These are phyloP conservation scores for Albula glossodonta DNA, from an alignment of 2,113 vertebrate species.

Conservation along the genomic window DNA sequence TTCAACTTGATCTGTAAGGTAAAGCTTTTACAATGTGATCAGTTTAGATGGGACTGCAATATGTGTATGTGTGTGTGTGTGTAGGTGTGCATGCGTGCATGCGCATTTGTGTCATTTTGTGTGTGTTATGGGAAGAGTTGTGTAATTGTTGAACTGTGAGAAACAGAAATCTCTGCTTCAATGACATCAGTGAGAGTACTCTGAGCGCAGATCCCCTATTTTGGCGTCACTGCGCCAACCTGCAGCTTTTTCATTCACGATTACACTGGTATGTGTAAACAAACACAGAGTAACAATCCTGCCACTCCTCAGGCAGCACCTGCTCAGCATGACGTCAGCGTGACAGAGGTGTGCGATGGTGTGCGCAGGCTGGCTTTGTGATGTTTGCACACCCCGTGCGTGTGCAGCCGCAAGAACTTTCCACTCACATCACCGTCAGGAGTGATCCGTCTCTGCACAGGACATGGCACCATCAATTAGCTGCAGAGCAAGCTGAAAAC, in stretches of 20 bases:
- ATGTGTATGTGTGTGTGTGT: too few relatives aligned
- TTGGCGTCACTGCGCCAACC: not conserved
- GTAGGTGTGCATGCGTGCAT: not conserved
- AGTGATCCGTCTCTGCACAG: not conserved
- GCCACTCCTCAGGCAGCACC: not conserved
- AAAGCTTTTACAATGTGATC: not conserved
- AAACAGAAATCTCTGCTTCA: not conserved
- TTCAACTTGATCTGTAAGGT: too few relatives aligned
- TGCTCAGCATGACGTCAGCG: not conserved
- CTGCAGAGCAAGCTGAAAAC: too few relatives aligned
- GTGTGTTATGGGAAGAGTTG: not conserved
- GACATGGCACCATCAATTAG: not conserved
- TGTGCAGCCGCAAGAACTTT: not conserved
- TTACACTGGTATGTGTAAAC: not conserved
- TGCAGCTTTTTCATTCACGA: not conserved
- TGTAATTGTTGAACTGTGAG: not conserved
- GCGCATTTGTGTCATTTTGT: not conserved
- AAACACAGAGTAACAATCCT: not conserved
- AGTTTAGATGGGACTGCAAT: not conserved
- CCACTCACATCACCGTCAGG: not conserved
- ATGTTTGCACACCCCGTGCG: not conserved
- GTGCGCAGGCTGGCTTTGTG: not conserved
- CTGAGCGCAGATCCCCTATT: not conserved
- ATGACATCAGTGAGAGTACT: not conserved
- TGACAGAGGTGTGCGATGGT: not conserved